Evolutionary conservation across 2,797 vertebrate genomes (phyloP).

Genomic region (Alexandromys oeconomus): DNA sequence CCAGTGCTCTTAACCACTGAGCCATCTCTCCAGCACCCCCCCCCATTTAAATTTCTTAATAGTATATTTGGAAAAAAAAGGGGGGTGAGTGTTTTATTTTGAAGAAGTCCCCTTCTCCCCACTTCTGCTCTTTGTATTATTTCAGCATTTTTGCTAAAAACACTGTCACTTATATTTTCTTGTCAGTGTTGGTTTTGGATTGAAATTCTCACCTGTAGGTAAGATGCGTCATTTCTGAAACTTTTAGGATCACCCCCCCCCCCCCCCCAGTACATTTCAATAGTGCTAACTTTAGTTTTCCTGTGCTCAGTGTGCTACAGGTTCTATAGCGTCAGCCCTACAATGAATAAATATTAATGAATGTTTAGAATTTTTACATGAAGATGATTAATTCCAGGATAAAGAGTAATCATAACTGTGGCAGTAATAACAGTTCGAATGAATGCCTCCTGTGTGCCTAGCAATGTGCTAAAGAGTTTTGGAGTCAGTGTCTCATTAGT

Average conservation of each 20-base stretch:
- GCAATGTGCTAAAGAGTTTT: slow-evolving; percentile 30
- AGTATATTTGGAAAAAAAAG: slow-evolving; percentile 45
- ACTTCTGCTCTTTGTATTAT: slow-evolving; percentile 20
- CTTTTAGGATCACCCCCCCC: not conserved
- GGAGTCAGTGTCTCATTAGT: slow-evolving; percentile 51
- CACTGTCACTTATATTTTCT: slow-evolving; percentile 42
- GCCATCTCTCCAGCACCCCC: not conserved
- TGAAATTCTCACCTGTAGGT: slow-evolving; percentile 42
- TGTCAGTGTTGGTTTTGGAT: not conserved
- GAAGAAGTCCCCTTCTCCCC: not conserved
- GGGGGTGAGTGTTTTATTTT: slow-evolving; percentile 45
- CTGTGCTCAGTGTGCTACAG: slow-evolving; percentile 41
- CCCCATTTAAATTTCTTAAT: slow-evolving; percentile 56
- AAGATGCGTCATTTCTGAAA: slow-evolving; percentile 32
- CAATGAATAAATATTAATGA: slow-evolving; percentile 61
- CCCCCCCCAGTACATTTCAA: not conserved
- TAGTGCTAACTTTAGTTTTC: slow-evolving; percentile 29
- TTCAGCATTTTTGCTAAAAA: slow-evolving; percentile 58
- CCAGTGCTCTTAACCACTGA: not conserved
- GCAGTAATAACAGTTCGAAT: slow-evolving; percentile 9
- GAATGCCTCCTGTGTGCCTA: not conserved
- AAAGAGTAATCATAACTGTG: slow-evolving; percentile 38
- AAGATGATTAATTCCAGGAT: slow-evolving; percentile 41
- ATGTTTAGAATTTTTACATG: slow-evolving; percentile 50
- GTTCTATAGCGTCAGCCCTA: slow-evolving; percentile 29